Conservation (phyloP, 1,140 invertebrate genomes). For the Aphelenchoides fujianensis region DNA sequence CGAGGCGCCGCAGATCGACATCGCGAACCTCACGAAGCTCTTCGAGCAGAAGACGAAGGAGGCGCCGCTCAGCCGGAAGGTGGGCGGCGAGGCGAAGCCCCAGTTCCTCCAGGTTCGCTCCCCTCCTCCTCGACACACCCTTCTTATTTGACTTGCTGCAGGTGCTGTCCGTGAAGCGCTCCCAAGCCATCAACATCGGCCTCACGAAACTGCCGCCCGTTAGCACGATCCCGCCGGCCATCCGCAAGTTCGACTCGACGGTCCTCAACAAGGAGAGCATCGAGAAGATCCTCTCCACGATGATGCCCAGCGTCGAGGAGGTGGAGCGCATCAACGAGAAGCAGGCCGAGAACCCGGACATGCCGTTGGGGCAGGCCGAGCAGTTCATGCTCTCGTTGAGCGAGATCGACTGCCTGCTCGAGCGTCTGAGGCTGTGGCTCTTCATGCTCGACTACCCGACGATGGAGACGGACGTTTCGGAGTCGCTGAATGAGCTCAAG, state of each 20-base stretch:
- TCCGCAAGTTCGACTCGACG: constrained; percentile 96
- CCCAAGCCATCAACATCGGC: constrained; percentile 99
- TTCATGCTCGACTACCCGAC: constrained; percentile 98
- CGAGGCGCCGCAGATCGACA: constrained; percentile 76
- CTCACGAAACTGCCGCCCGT: constrained; percentile 96
- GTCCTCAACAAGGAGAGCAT: constrained; percentile 89
- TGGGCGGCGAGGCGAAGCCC: constrained; percentile 76
- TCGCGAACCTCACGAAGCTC: constrained; percentile 86
- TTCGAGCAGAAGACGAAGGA: constrained; percentile 92
- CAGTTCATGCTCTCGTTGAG: constrained; percentile 92
- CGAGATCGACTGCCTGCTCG: constrained; percentile 89
- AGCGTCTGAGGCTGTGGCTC: constrained; percentile 91
- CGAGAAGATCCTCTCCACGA: constrained; percentile 83
- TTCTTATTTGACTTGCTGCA: constrained; percentile 10
- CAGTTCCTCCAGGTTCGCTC: constrained; percentile 75
- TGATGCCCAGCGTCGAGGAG: constrained; percentile 96
- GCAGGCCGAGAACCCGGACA: constrained; percentile 83
- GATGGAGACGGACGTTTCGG: constrained; percentile 92
- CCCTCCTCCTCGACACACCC: too few relatives aligned
- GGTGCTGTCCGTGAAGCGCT: constrained; percentile 92
- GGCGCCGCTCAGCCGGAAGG: constrained; percentile 69
- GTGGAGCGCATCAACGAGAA: constrained; percentile 91
- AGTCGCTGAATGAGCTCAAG: constrained; percentile 71
- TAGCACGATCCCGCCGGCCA: constrained; percentile 89
- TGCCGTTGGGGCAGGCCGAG: constrained; percentile 92